Conservation (phyloP, 2,888 invertebrate species). For the Leptopterna dolabrata region DNA sequence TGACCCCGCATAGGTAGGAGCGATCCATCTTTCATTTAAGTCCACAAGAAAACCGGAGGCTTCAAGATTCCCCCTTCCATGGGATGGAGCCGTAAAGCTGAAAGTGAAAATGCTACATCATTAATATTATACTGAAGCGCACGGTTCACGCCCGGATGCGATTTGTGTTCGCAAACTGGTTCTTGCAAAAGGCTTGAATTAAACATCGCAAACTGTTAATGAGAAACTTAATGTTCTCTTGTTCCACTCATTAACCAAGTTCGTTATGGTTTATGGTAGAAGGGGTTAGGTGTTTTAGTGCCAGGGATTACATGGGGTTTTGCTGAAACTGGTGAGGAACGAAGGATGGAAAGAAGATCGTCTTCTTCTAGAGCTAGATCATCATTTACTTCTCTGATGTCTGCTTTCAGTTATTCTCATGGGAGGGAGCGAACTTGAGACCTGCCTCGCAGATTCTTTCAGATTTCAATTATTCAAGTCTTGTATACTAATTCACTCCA, state of each 20-base stretch:
- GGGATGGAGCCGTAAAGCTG: slow-evolving; percentile 4
- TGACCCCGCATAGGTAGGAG: background rate
- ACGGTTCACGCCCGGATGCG: background rate
- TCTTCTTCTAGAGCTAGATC: background rate
- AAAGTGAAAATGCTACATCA: slow-evolving; percentile 40
- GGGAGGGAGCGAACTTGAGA: too few relatives aligned
- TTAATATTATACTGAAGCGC: slow-evolving; percentile 30
- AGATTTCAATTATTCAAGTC: too few relatives aligned
- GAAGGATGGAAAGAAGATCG: background rate
- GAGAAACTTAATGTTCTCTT: slow-evolving; percentile 44
- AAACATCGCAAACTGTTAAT: slow-evolving; percentile 31
- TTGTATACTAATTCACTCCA: too few relatives aligned
- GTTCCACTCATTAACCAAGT: slow-evolving; percentile 39
- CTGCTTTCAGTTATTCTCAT: background rate
- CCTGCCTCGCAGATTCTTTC: too few relatives aligned
- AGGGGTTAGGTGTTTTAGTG: background rate
- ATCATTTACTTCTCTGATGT: background rate
- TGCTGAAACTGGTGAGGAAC: background rate
- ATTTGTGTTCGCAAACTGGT: slow-evolving; percentile 18
- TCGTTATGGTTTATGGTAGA: slow-evolving; percentile 31
- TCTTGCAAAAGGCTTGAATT: slow-evolving; percentile 6
- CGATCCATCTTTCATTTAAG: slow-evolving; percentile 26
- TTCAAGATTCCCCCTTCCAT: background rate
- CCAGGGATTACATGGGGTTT: slow-evolving; percentile 5
- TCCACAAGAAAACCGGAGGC: background rate